Evolutionary conservation across 2,113 vertebrate genomes (phyloP).

Genomic region (Puffinus mauretanicus): DNA sequence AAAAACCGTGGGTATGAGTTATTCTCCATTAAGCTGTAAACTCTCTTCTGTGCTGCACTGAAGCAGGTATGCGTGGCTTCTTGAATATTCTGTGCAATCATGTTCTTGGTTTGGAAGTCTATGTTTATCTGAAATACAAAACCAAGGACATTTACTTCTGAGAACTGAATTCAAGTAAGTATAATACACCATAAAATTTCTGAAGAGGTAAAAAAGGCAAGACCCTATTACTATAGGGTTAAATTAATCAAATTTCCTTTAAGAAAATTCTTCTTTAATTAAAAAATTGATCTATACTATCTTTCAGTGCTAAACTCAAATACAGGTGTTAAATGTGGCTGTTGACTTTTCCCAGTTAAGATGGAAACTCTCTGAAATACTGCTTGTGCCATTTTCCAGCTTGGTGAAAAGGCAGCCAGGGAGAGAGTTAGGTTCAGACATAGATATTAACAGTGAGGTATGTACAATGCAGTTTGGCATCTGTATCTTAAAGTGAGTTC

Average conservation of each 20-base stretch:
- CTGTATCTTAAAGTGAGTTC: neutral
- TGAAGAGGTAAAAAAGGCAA: neutral
- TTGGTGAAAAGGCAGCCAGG: neutral
- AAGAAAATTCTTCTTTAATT: neutral
- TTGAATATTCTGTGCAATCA: conserved; percentile 77
- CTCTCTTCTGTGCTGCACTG: conserved; percentile 81
- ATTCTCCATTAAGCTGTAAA: conserved; percentile 90
- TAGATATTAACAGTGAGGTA: neutral
- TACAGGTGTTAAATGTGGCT: neutral
- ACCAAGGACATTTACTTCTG: neutral
- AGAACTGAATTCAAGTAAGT: neutral
- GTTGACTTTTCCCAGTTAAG: neutral
- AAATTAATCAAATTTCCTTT: neutral
- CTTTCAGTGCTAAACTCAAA: neutral
- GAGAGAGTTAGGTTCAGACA: neutral
- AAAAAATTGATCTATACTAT: neutral
- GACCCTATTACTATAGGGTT: neutral
- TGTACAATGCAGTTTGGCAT: neutral
- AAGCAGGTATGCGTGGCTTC: conserved; percentile 81
- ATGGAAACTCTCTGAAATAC: neutral
- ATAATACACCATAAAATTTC: neutral
- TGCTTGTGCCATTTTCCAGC: neutral
- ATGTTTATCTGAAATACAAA: conserved; percentile 83
- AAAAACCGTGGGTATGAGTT: conserved; percentile 90
- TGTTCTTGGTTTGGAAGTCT: conserved; percentile 86